Base-by-base conservation (phyloP, 1,140 invertebrate genomes). In the Meloidogyne floridensis region DNA sequence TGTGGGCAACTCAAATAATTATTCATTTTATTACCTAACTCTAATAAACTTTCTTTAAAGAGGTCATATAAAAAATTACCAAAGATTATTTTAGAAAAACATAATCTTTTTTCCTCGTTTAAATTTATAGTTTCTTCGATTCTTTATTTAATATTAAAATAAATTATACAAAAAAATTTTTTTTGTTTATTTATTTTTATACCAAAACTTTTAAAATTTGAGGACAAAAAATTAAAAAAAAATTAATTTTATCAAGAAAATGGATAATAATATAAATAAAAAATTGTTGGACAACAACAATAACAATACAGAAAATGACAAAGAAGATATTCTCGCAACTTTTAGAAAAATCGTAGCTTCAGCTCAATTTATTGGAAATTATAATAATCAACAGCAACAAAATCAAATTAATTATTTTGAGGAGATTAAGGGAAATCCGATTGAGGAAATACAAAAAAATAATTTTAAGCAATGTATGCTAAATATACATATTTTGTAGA, bases 301-400 rank as follows among this genome's bases (percentile, higher is more conserved):
- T 18, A 65, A 65, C n/a, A 65, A 65, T n/a, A 65, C 59, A 7
- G 59, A 65, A 65, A 65, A 65, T 65, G 59, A 65, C n/a, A 65
- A 65, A n/a, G 59, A 65, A 65, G 59, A 65, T n/a, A 65, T 65
- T 65, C n/a, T 65, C 6, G n/a, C 59, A 65, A 65, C 59, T 0
- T 65, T 65, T 65, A 65, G 15, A 65, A 65, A n/a, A 65, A 65
- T 65, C n/a, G 59, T 65, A 6, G n/a, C 59, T 5, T 65, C 59
- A n/a, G 59, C 59, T n/a, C 59, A 65, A 65, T 65, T 65, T 65
- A 65, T 65, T 65, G n/a, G 4, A n/a, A n/a, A n/a, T n/a, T n/a
- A 65, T 65, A 4, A 47, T 47, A 47, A 47, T 47, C 47, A 47
- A n/a, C 59, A 65, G n/a, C 59, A 65, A 65, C 59, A 65, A 65